These are phyloP conservation scores for Ivindomyrus marchei DNA, from an alignment of 2,113 vertebrate species.

Conservation along the genomic window DNA sequence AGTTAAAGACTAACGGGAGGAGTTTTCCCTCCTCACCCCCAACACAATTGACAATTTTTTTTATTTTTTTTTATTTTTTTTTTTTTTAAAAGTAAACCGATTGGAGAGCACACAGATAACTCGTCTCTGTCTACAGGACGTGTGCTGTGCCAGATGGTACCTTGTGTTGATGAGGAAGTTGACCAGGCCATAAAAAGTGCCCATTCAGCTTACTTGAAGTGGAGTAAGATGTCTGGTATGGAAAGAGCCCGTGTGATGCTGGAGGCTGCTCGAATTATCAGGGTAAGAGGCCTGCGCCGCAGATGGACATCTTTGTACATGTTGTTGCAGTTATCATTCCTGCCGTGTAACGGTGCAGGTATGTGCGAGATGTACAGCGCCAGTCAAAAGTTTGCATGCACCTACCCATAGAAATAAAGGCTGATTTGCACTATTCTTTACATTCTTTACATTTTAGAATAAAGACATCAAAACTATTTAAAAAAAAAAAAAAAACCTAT, in stretches of 20 bases:
- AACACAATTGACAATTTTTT: neutral
- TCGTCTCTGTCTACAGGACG: slow-evolving; percentile 57
- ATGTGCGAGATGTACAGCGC: neutral
- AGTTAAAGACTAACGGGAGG: neutral
- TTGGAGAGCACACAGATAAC: neutral
- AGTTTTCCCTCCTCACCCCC: neutral
- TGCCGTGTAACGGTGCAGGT: neutral
- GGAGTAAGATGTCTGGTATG: slow-evolving; percentile 80
- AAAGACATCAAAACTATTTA: neutral
- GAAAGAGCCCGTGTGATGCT: slow-evolving; percentile 77
- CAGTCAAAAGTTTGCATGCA: neutral
- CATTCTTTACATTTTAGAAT: neutral
- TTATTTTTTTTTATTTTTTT: no score
- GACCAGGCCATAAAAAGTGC: slow-evolving; percentile 77
- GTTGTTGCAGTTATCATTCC: neutral
- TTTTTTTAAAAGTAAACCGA: neutral
- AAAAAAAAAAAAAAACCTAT: neutral
- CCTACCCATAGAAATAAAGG: neutral
- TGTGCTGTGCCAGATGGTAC: slow-evolving; percentile 71
- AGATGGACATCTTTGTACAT: neutral
- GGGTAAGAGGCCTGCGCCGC: slow-evolving; percentile 55
- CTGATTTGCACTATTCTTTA: neutral
- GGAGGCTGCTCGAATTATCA: slow-evolving; percentile 86
- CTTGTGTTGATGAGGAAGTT: slow-evolving; percentile 79
- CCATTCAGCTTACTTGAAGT: slow-evolving; percentile 74